Conservation (phyloP, 2,797 vertebrate species). For the Amblyraja radiata region DNA sequence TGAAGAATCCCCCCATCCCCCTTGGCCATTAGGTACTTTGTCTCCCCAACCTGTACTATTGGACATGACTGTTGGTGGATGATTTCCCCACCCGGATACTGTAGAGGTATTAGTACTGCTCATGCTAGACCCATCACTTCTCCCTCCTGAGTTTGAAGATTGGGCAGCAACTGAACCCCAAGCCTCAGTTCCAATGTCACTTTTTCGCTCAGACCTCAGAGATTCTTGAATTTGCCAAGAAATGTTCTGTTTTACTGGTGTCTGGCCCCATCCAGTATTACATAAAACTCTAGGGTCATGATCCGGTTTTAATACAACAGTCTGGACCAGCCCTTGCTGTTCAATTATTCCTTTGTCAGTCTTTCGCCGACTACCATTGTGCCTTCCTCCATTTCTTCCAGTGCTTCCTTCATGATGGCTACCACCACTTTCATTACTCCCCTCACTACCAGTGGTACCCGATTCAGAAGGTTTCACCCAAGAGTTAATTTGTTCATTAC, state of each 20-base stretch:
- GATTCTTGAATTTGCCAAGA: conserved; percentile 79
- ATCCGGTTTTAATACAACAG: conserved; percentile 64
- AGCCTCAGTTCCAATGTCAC: conserved; percentile 75
- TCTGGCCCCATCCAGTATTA: conserved; percentile 80
- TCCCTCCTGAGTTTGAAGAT: conserved; percentile 79
- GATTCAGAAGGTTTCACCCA: conserved; percentile 66
- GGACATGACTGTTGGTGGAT: conserved; percentile 68
- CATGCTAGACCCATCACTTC: conserved; percentile 70
- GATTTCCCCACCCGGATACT: conserved; percentile 77
- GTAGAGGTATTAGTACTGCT: conserved; percentile 76
- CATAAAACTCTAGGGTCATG: conserved; percentile 77
- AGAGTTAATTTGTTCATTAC: conserved; percentile 64
- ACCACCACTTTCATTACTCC: conserved; percentile 64
- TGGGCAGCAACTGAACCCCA: conserved; percentile 71
- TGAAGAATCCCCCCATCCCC: conserved; percentile 78
- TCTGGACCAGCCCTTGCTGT: conserved; percentile 65
- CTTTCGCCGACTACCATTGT: conserved; percentile 58
- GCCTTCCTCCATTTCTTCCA: conserved; percentile 51
- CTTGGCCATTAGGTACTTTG: conserved; percentile 76
- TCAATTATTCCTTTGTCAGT: conserved; percentile 61
- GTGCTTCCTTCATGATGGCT: conserved; percentile 63
- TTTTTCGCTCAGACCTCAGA: conserved; percentile 67
- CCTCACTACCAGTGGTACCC: conserved; percentile 62
- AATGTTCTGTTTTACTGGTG: conserved; percentile 77
- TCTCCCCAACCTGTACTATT: conserved; percentile 81